Evolutionary conservation across 2,113 vertebrate species (phyloP).

Genomic region (Camelus dromedarius): DNA sequence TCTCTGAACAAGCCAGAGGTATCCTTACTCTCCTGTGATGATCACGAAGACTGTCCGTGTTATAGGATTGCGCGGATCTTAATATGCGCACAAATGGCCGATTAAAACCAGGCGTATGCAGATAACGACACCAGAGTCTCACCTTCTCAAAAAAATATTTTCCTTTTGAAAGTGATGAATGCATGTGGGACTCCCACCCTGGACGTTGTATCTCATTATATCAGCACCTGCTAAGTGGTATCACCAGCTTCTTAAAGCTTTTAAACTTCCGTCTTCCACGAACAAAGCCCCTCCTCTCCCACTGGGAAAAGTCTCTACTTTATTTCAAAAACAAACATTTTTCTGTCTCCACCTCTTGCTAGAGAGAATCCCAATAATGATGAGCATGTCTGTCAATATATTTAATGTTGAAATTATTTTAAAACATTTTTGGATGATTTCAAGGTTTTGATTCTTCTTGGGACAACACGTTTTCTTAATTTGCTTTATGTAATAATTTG

Average conservation of each 20-base stretch:
- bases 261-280: background rate
- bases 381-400: background rate
- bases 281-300: background rate
- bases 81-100: rapidly evolving
- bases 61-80: background rate
- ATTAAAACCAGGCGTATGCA: background rate
- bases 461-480: background rate
- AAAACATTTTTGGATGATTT: background rate
- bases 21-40: background rate
- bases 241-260: background rate
- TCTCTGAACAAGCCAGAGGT: background rate
- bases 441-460: background rate
- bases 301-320: background rate
- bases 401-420: background rate
- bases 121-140: rapidly evolving
- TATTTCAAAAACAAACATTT: background rate
- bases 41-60: rapidly evolving
- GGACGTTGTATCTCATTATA: background rate
- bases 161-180: background rate
- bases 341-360: background rate
- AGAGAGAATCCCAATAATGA: background rate
- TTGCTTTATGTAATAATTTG: background rate
- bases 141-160: background rate
- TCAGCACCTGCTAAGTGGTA: background rate
- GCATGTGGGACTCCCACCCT: background rate